Evolutionary conservation across 2,888 invertebrate species (phyloP).

Genomic region (Branchellion lobata): DNA sequence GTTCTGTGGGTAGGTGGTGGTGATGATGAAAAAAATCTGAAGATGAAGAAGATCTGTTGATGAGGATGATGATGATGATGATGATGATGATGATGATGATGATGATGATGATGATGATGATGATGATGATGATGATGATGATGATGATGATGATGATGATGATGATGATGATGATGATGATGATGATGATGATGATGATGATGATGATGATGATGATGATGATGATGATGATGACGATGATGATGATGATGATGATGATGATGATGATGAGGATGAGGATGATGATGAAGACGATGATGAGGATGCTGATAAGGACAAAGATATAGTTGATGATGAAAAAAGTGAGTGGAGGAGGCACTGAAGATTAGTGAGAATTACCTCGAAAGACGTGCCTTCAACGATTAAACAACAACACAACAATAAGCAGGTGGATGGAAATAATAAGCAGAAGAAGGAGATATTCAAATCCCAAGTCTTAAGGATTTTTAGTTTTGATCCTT

Average conservation of each 20-base stretch:
- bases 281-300: neutral
- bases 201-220: conserved; percentile 55
- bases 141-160: conserved; percentile 11
- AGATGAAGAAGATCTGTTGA: neutral
- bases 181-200: neutral
- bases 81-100: neutral
- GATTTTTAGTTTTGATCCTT: conserved; percentile 19
- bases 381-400: neutral
- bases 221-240: conserved; percentile 52
- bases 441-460: neutral
- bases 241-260: neutral
- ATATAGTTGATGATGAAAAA: neutral
- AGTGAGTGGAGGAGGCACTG: conserved; percentile 74
- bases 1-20: neutral
- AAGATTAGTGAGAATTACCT: neutral
- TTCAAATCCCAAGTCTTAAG: conserved; percentile 17
- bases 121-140: conserved; percentile 61
- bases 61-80: no score
- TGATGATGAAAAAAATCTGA: neutral
- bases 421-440: neutral
- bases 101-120: conserved; percentile 6
- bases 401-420: conserved; percentile 4
- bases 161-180: conserved; percentile 64
- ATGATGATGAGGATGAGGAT: neutral
- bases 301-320: conserved; percentile 59